phyloP scores from a whole-genome alignment of 2,797 vertebrate species.

The Neopelma chrysocephalum region DNA sequence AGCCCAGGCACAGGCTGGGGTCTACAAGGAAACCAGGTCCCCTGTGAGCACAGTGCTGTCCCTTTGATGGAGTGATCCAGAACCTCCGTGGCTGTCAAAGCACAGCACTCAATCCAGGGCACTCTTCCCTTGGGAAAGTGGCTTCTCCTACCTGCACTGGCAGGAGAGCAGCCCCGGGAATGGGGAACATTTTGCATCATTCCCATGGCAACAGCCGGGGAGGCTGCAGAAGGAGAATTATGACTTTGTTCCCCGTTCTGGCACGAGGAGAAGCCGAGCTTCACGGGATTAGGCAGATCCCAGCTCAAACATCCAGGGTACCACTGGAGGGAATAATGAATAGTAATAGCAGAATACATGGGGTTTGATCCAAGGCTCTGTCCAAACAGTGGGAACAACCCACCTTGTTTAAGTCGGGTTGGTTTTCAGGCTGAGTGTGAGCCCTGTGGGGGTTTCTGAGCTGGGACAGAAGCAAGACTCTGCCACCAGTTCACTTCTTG shows the following conservation, averaged over 20 bases:
- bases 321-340: conserved; percentile 31
- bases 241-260: neutral
- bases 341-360: conserved; percentile 12
- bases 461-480: neutral
- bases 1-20: neutral
- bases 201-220: conserved; percentile 53
- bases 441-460: neutral
- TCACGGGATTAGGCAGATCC: conserved; percentile 50
- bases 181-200: neutral
- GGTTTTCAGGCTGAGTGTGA: neutral
- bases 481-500: neutral
- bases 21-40: neutral
- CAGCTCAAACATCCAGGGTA: conserved; percentile 54
- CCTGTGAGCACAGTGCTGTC: accelerated
- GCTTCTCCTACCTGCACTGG: neutral
- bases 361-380: conserved; percentile 13
- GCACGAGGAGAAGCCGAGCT: conserved; percentile 22
- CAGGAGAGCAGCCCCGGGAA: neutral
- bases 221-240: conserved; percentile 8
- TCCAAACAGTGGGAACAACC: conserved; percentile 1
- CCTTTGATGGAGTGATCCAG: accelerated
- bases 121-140: neutral
- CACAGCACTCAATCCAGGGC: neutral
- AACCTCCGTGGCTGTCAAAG: neutral
- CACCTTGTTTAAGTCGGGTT: neutral